A percentile compares a stretch with the other conserved stretches of the same genome.
Conservation (phyloP, 2,797 vertebrate genomes). For the Microctenopoma stevenorrisi region DNA sequence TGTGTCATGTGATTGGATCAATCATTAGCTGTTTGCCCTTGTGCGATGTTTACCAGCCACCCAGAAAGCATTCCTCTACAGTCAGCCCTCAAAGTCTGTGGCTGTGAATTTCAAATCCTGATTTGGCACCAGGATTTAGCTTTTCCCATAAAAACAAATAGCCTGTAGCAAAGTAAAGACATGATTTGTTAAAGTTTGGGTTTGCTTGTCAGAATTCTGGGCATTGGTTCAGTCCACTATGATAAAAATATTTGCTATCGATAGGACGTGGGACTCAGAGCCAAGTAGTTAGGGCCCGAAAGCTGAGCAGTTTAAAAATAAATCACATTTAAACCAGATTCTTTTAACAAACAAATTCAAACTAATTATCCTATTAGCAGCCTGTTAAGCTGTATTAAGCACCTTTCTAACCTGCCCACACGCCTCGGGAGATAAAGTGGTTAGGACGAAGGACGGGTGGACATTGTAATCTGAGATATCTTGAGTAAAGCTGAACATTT, state of each 20-base stretch:
- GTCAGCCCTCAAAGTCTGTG: background rate
- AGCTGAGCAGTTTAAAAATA: too few species aligned
- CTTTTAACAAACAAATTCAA: too few species aligned
- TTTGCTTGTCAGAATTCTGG: background rate
- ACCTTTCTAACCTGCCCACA: background rate
- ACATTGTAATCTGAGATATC: background rate
- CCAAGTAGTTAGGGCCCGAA: background rate
- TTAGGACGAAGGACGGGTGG: too few species aligned
- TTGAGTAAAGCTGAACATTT: background rate
- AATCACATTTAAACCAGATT: too few species aligned
- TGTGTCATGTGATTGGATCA: conserved; percentile 1
- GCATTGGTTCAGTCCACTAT: background rate
- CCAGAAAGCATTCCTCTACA: background rate
- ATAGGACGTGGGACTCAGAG: background rate
- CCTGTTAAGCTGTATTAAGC: background rate
- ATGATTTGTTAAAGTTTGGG: background rate
- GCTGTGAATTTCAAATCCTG: background rate
- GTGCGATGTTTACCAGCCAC: background rate
- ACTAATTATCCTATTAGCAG: background rate
- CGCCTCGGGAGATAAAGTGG: too few species aligned
- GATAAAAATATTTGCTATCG: too few species aligned
- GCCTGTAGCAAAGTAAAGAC: background rate
- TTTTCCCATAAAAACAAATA: background rate
- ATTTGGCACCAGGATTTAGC: background rate
- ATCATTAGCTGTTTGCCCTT: background rate